A percentile compares a stretch with the other conserved stretches of the same genome.
phyloP scores from a whole-genome alignment of 1,140 invertebrate species.

The Idris sp. region DNA sequence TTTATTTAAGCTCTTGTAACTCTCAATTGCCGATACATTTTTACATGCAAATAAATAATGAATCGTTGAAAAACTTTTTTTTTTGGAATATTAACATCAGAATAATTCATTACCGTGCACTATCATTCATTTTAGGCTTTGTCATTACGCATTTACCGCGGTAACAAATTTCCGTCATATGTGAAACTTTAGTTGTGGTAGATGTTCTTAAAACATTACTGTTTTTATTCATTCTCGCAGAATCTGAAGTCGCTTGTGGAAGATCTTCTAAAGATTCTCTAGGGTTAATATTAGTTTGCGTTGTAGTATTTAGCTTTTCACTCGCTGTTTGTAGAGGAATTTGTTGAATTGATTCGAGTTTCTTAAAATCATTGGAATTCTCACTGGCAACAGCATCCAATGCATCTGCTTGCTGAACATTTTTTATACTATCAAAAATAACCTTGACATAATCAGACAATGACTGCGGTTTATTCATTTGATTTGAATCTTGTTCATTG shows the following conservation, averaged over 20 bases:
- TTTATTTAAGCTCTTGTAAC: constrained; percentile 15
- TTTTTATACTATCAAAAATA: constrained; percentile 75
- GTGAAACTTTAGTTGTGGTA: constrained; percentile 88
- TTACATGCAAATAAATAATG: constrained; percentile 59
- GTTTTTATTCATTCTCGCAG: constrained; percentile 17
- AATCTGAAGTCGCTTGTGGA: constrained; percentile 53
- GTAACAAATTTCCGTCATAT: constrained; percentile 92
- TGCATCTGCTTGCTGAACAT: constrained; percentile 63
- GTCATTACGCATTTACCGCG: constrained; percentile 89
- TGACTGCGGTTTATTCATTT: constrained; percentile 58
- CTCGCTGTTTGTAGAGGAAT: constrained; percentile 18
- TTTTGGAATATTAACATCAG: constrained; percentile 1
- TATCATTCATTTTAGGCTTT: constrained; percentile 75
- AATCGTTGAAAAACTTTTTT: constrained; percentile 35
- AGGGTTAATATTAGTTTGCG: background rate
- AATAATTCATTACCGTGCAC: constrained; percentile 36
- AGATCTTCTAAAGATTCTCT: constrained; percentile 16
- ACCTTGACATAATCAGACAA: constrained; percentile 74
- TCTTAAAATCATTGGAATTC: constrained; percentile 56
- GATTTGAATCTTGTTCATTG: constrained; percentile 24
- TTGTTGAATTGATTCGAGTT: constrained; percentile 27
- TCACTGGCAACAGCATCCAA: constrained; percentile 44
- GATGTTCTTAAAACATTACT: constrained; percentile 83
- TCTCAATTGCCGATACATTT: constrained; percentile 17
- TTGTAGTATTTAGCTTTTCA: constrained; percentile 5